These are phyloP conservation scores for Phoeniculus purpureus DNA, from an alignment of 2,797 vertebrate genomes.

Conservation along the genomic window DNA sequence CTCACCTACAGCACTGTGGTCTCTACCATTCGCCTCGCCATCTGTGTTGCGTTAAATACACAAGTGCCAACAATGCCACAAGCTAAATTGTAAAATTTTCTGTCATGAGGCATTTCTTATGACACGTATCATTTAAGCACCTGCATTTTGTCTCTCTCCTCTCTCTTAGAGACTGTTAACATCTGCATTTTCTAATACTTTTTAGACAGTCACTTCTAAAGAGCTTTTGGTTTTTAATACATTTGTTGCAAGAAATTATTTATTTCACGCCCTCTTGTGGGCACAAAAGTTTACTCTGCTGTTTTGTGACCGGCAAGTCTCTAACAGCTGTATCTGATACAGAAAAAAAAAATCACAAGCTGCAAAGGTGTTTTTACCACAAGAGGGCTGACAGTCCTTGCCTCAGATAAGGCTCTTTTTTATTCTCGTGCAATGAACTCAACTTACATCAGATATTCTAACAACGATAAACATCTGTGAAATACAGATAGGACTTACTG, in stretches of 20 bases:
- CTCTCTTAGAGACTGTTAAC: background rate
- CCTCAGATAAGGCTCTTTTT: background rate
- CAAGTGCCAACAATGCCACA: background rate
- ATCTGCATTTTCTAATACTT: background rate
- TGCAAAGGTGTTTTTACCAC: background rate
- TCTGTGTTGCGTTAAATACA: background rate
- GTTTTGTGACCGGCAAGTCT: background rate
- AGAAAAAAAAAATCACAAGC: background rate
- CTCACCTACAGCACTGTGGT: background rate
- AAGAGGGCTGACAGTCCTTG: background rate
- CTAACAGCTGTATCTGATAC: background rate
- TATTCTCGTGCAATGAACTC: background rate
- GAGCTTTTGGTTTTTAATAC: background rate
- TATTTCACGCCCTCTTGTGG: background rate
- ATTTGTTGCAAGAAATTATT: background rate
- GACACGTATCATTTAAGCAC: background rate
- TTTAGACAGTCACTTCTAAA: background rate
- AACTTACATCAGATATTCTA: background rate
- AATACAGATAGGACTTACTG: conserved; percentile 80
- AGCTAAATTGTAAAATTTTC: background rate
- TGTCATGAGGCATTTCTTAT: background rate
- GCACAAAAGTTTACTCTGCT: rapidly evolving
- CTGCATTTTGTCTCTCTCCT: background rate
- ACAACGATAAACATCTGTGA: background rate
- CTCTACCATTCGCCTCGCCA: background rate